Evolutionary conservation across 2,113 vertebrate species (phyloP).

Genomic region (Platysteira castanea): DNA sequence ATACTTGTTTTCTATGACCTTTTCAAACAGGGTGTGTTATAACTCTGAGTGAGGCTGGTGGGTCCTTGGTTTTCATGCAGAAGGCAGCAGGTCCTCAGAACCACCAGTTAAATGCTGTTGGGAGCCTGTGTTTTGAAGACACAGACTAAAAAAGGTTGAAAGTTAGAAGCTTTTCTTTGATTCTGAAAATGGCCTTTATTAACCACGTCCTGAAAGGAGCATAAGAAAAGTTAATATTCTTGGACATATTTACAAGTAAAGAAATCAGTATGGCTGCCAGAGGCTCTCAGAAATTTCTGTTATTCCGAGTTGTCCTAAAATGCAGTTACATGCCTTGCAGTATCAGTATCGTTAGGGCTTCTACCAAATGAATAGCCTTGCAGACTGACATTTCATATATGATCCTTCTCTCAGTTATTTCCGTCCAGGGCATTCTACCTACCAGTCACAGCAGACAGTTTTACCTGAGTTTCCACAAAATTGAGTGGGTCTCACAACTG

Average conservation of each 20-base stretch:
- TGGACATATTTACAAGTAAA: background rate
- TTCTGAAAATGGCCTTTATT: background rate
- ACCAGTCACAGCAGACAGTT: background rate
- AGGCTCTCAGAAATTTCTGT: background rate
- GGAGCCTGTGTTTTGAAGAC: background rate
- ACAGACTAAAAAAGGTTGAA: background rate
- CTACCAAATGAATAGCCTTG: background rate
- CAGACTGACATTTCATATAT: background rate
- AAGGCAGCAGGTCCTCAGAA: background rate
- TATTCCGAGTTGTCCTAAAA: background rate
- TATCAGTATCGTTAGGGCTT: background rate
- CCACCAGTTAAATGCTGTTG: background rate
- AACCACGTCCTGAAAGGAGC: background rate
- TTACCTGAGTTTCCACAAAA: background rate
- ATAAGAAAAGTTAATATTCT: background rate
- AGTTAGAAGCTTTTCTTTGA: background rate
- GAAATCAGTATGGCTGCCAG: background rate
- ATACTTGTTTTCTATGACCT: constrained; percentile 28
- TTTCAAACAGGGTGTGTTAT: constrained; percentile 9
- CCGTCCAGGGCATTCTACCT: background rate
- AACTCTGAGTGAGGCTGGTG: background rate
- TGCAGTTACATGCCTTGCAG: background rate
- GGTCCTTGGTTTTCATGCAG: background rate
- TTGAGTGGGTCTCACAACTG: background rate
- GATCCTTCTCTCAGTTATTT: background rate